Percentiles rank a stretch among this genome's conserved stretches.
Evolutionary conservation across 2,113 vertebrate genomes (phyloP).

Genomic region (Eretmochelys imbricata): DNA sequence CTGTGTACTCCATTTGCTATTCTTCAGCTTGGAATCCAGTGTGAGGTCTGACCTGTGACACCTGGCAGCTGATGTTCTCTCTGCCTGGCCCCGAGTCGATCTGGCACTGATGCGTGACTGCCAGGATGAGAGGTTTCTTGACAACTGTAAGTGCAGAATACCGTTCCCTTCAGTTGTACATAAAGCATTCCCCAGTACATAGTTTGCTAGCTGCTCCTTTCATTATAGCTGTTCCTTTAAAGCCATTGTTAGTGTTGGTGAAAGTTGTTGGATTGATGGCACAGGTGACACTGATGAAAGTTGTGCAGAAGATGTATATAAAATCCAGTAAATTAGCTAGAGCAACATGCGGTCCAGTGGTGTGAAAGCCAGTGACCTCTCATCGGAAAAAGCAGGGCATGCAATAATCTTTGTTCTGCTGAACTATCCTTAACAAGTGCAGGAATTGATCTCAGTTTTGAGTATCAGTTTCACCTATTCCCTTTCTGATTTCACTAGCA

Average conservation of each 20-base stretch:
- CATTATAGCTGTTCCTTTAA: not conserved
- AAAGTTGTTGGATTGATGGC: not conserved
- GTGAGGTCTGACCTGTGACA: not conserved
- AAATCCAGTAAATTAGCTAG: not conserved
- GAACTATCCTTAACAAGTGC: not conserved
- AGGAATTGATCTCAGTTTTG: not conserved
- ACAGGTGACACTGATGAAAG: not conserved
- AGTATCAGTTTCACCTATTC: not conserved
- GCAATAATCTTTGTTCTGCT: not conserved
- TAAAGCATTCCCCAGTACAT: accelerated
- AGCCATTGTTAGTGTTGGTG: accelerated
- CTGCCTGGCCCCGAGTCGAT: not conserved
- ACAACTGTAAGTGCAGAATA: not conserved
- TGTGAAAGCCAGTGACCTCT: not conserved
- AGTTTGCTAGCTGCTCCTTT: not conserved
- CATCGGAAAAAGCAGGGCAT: no score
- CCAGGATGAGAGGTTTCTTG: not conserved
- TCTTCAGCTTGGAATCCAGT: accelerated
- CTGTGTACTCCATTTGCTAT: accelerated
- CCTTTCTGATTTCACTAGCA: not conserved
- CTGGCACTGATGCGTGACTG: accelerated
- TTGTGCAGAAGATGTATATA: not conserved
- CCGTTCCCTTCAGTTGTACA: accelerated
- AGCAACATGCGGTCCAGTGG: not conserved
- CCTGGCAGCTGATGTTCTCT: not conserved